phyloP scores from a whole-genome alignment of 1,140 invertebrate species.

The Homalodisca vitripennis region DNA sequence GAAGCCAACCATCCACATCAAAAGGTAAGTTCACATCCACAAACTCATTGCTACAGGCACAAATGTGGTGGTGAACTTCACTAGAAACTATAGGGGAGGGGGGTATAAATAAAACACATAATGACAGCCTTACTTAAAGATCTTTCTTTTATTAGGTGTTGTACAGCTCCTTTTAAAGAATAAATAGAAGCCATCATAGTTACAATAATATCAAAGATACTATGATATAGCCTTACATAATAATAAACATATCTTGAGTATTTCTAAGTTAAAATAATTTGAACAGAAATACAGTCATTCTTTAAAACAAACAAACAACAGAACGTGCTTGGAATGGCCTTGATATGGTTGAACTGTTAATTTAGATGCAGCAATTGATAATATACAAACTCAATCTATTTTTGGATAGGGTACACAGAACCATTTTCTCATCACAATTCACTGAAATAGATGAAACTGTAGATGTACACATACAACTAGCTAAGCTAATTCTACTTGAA shows the following conservation, averaged over 20 bases:
- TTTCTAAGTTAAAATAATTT: slow-evolving; percentile 31
- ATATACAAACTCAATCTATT: slow-evolving; percentile 22
- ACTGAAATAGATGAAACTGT: slow-evolving; percentile 30
- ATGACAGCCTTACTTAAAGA: slow-evolving; percentile 26
- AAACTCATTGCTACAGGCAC: too few relatives aligned
- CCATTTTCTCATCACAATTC: slow-evolving; percentile 23
- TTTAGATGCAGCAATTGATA: slow-evolving; percentile 19
- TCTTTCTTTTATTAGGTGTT: slow-evolving; percentile 31
- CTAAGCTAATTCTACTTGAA: slow-evolving; percentile 13
- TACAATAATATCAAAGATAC: slow-evolving; percentile 36
- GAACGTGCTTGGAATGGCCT: slow-evolving; percentile 1
- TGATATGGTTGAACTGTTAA: slow-evolving; percentile 32
- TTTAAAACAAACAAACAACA: slow-evolving; percentile 19
- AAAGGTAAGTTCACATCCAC: too few relatives aligned
- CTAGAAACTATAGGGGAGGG: too few relatives aligned
- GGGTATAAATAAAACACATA: slow-evolving; percentile 9
- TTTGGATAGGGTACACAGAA: slow-evolving; percentile 23
- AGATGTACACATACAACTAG: slow-evolving; percentile 35
- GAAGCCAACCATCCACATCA: too few relatives aligned
- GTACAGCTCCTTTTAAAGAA: slow-evolving; percentile 36
- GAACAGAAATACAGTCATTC: slow-evolving; percentile 33
- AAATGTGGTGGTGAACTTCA: too few relatives aligned
- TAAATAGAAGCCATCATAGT: slow-evolving; percentile 36
- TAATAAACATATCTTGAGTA: slow-evolving; percentile 37
- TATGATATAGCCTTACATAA: slow-evolving; percentile 33